Evolutionary conservation across 1,140 invertebrate genomes (phyloP).

Genomic region (Mactra quadrangularis): DNA sequence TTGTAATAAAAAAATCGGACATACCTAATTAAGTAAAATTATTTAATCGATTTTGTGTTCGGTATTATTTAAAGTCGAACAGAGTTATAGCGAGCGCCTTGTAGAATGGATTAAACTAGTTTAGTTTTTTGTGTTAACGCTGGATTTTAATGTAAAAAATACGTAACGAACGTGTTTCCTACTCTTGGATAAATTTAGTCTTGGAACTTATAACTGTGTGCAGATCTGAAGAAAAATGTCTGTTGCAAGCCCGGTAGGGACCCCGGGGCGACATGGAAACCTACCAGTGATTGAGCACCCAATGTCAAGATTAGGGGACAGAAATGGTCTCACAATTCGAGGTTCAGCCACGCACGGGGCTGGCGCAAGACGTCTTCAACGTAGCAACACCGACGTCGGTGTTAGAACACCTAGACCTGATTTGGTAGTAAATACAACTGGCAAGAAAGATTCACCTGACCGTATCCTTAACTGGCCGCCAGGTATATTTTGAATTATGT

Average conservation of each 20-base stretch:
- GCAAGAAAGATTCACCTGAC: slow-evolving; percentile 47
- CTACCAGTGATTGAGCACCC: slow-evolving; percentile 60
- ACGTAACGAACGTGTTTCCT: too few species aligned
- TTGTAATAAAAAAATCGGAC: background rate
- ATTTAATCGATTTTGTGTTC: background rate
- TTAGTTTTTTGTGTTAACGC: too few species aligned
- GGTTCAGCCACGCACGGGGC: slow-evolving; percentile 34
- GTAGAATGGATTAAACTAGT: slow-evolving; percentile 19
- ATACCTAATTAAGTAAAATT: background rate
- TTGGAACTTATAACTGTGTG: too few species aligned
- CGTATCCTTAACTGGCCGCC: slow-evolving; percentile 60
- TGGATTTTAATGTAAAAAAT: too few species aligned
- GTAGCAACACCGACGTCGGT: slow-evolving; percentile 35
- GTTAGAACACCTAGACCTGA: background rate
- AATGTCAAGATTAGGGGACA: slow-evolving; percentile 55
- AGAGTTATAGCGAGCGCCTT: background rate
- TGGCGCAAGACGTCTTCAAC: background rate
- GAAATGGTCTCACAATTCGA: slow-evolving; percentile 41
- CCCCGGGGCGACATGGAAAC: slow-evolving; percentile 41
- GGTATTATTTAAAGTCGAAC: background rate
- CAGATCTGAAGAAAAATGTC: slow-evolving; percentile 22
- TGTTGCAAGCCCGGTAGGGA: slow-evolving; percentile 21
- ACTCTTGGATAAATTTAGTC: too few species aligned
- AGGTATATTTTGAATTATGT: too few species aligned
- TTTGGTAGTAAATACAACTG: background rate